These are phyloP conservation scores for Pocillopora grandis DNA, from an alignment of 92 coral and sea anemone species.

Conservation along the genomic window DNA sequence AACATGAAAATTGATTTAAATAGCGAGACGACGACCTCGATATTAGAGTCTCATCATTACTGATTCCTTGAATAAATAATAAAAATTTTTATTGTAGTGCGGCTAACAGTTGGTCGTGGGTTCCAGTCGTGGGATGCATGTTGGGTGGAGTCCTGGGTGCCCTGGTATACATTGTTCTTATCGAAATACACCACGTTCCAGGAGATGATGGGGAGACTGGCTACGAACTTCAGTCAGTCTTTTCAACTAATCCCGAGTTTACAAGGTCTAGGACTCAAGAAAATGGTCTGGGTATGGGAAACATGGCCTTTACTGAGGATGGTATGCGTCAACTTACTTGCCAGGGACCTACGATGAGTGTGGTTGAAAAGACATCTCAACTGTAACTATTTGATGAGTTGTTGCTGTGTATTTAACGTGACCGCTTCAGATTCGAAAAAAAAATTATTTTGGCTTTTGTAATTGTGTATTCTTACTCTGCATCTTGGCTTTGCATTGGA, in stretches of 20 bases:
- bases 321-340: neutral
- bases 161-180: constrained; percentile 51
- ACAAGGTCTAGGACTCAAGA: neutral
- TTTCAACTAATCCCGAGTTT: neutral
- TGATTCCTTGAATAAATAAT: neutral
- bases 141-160: constrained; percentile 75
- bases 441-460: too few species aligned
- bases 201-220: constrained; percentile 16
- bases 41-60: neutral
- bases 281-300: constrained; percentile 14
- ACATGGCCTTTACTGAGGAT: constrained; percentile 13
- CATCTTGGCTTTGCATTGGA: too few species aligned
- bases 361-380: neutral
- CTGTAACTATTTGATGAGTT: neutral
- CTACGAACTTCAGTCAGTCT: constrained; percentile 24
- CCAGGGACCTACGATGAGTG: neutral
- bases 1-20: too few species aligned
- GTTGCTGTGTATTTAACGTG: neutral
- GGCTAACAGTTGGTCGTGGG: constrained; percentile 72
- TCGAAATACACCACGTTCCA: constrained; percentile 65
- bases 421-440: neutral
- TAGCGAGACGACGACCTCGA: too few species aligned
- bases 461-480: too few species aligned
- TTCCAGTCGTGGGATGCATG: constrained; percentile 68
- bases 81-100: constrained; percentile 39